Conservation (phyloP, 2,888 invertebrate genomes). For the Acrobasis suavella region DNA sequence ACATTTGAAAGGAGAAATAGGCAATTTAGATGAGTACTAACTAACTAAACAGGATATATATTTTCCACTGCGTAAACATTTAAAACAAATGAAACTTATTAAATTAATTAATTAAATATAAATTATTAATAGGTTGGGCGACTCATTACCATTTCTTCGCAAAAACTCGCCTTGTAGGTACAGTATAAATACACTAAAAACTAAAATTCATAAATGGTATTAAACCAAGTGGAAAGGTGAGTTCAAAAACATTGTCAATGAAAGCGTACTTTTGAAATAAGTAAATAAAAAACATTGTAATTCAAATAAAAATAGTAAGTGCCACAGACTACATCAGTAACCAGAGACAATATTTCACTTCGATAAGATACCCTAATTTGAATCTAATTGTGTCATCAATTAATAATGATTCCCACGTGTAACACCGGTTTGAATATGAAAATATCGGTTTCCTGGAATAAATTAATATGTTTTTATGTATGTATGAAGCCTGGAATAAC, state of each 20-base stretch:
- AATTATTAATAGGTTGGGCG: no score
- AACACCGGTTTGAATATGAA: slow-evolving; percentile 1
- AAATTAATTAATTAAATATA: no score
- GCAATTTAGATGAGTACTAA: background rate
- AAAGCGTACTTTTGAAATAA: no score
- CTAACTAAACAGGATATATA: no score
- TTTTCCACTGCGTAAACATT: no score
- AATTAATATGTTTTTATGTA: background rate
- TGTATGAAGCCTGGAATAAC: background rate
- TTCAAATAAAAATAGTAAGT: background rate
- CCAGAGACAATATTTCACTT: background rate
- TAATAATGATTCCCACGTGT: slow-evolving; percentile 27
- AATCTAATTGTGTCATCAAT: slow-evolving; percentile 21
- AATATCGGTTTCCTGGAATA: slow-evolving; percentile 10
- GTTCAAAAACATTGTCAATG: no score
- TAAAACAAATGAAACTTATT: no score
- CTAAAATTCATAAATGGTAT: no score
- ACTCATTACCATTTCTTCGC: no score
- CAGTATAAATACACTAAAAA: no score
- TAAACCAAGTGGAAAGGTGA: no score
- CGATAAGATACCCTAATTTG: slow-evolving; percentile 13
- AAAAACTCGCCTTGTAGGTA: no score
- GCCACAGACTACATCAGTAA: background rate
- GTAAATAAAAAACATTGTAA: background rate
- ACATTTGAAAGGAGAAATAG: background rate